Base-by-base conservation (phyloP, 2,888 invertebrate genomes). In the Agrotis exclamationis region DNA sequence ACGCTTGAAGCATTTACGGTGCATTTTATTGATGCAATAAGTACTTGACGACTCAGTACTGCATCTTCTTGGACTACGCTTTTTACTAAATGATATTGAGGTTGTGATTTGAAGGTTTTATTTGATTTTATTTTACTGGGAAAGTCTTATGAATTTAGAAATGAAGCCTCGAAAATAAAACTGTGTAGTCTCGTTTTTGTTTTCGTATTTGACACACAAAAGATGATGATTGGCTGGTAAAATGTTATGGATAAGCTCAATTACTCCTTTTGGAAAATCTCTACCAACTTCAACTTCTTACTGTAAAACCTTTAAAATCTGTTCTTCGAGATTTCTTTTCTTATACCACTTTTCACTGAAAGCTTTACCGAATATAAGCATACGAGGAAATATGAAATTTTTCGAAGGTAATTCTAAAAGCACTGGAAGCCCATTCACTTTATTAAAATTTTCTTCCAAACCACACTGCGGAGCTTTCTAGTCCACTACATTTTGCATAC, bases 1-100 rank as follows among this genome's bases (percentile, higher is more conserved):
- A 88, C 85, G 89, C 85, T 89, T 85, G 72, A 86, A 90, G 90
- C 90, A 90, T 91, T 93, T 91, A 89, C 88, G 88, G 88, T 89
- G 87, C 84, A 87, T 93, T 94, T 94, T 93, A 94, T 94, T 89
- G 93, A 92, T 89, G 93, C 92, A 93, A 93, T 94, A 93, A 93
- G 91, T 87, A 90, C 90, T 92, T 86, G 87, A 89, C 83, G 87
- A 88, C 83, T 88, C 76, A 69, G 76, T 79, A 65, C 70, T 77
- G 74, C 74, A 74, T 74, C 57, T 70, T 65, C 67, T 62, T 63
- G 58, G 60, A 72, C 65, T 75, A 67, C 69, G 54, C 65, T 76
- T 84, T 74, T 69, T 51, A 65, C 59, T 73, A 60, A 78, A 76
- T 76, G 72, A 72, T 53, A 76, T 70, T 68, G 69, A 65, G 57